Percentiles rank a stretch among this genome's conserved stretches.
Conservation (phyloP, 2,888 invertebrate genomes). For the Leptogaster cylindrica region DNA sequence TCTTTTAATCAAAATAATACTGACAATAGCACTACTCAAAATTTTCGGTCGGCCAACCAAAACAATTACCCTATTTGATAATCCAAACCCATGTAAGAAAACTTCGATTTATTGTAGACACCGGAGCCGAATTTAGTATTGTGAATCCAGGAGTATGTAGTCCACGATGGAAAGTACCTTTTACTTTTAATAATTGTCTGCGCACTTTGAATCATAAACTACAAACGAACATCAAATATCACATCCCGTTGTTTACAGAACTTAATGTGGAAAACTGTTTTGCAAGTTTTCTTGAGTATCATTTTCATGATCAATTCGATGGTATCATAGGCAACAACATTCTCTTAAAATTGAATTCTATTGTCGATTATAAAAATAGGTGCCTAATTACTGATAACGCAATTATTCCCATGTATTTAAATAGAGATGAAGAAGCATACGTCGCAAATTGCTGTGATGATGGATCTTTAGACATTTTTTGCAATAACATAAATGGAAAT, state of each 20-base stretch:
- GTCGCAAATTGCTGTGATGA: neutral
- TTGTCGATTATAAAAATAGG: slow-evolving; percentile 41
- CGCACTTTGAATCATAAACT: neutral
- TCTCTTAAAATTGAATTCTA: neutral
- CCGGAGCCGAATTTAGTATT: neutral
- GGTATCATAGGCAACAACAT: slow-evolving; percentile 2
- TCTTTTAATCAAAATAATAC: neutral
- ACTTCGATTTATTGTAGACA: neutral
- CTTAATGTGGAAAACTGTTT: slow-evolving; percentile 2
- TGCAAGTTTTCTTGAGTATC: neutral
- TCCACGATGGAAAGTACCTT: neutral
- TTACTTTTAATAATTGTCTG: neutral
- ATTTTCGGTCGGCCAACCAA: neutral
- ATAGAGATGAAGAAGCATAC: slow-evolving; percentile 1
- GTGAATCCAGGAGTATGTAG: neutral
- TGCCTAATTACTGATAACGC: neutral
- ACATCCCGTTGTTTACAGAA: neutral
- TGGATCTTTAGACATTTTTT: neutral
- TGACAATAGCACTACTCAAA: neutral
- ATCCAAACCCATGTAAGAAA: neutral
- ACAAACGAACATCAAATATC: neutral
- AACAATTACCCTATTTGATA: neutral
- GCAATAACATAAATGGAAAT: neutral
- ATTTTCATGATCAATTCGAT: slow-evolving; percentile 1
- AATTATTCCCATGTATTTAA: neutral